Conservation (phyloP, 2,113 vertebrate species). For the Lutjanus erythropterus region DNA sequence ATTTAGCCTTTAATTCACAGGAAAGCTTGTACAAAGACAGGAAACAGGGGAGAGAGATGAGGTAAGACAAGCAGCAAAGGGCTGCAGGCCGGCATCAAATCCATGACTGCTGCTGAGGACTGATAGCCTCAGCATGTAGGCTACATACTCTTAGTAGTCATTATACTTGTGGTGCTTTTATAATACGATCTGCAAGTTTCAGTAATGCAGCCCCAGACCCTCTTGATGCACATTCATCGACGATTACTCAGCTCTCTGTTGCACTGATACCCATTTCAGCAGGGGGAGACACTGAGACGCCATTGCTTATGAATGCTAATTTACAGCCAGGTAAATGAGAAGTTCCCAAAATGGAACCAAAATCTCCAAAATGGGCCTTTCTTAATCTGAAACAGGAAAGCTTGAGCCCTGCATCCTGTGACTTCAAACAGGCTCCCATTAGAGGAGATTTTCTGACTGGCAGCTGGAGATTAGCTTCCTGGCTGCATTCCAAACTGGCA, state of each 20-base stretch:
- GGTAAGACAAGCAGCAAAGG: too few species aligned
- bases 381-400: constrained; percentile 25
- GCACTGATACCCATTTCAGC: constrained; percentile 1
- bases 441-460: constrained; percentile 46
- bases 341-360: constrained; percentile 26
- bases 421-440: constrained; percentile 53
- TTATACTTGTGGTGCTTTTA: too few species aligned
- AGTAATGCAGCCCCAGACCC: too few species aligned
- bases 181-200: too few species aligned
- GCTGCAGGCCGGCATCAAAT: too few species aligned
- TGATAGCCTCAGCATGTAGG: too few species aligned
- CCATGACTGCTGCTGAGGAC: too few species aligned
- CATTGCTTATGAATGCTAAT: constrained; percentile 5
- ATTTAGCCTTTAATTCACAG: too few species aligned
- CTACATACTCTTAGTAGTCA: too few species aligned
- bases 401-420: constrained; percentile 23
- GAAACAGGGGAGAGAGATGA: too few species aligned
- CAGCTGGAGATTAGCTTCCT: constrained; percentile 50
- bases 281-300: constrained; percentile 7
- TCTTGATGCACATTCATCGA: neutral
- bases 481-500: constrained; percentile 47
- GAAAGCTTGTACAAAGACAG: too few species aligned
- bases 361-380: constrained; percentile 41
- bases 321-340: constrained; percentile 31
- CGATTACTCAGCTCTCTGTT: neutral